A percentile compares a stretch with the other conserved stretches of the same genome.
Conservation (phyloP, 2,113 vertebrate genomes). For the Genyomyrus donnyi region DNA sequence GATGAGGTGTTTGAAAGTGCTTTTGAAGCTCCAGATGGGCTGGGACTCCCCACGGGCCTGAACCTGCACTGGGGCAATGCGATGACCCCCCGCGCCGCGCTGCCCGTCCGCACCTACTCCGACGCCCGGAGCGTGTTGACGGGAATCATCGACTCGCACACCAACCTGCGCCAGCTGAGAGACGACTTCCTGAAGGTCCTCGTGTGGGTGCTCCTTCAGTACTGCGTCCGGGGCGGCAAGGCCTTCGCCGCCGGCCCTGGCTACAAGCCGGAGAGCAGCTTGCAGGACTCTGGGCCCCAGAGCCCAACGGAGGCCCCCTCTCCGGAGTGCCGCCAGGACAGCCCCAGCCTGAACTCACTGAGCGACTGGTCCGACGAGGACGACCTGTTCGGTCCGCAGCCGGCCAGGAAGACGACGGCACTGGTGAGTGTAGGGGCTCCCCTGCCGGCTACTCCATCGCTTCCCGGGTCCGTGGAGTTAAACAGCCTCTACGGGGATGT, state of each 20-base stretch:
- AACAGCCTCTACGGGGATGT: constrained; percentile 59
- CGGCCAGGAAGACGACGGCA: constrained; percentile 58
- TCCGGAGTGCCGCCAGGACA: constrained; percentile 55
- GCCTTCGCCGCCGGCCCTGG: constrained; percentile 42
- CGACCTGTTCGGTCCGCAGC: constrained; percentile 77
- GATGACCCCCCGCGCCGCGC: constrained; percentile 76
- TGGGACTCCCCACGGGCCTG: constrained; percentile 60
- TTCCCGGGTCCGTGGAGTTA: constrained; percentile 85
- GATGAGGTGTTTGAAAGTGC: constrained; percentile 89
- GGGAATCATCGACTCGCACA: constrained; percentile 87
- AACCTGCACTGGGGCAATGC: constrained; percentile 85
- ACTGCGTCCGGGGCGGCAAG: constrained; percentile 58
- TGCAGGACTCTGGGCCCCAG: constrained; percentile 33
- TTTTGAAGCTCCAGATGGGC: constrained; percentile 70
- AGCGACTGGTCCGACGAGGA: constrained; percentile 86
- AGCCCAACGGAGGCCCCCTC: constrained; percentile 42
- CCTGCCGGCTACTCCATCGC: constrained; percentile 57
- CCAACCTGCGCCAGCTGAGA: constrained; percentile 83
- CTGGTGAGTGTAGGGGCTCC: constrained; percentile 55
- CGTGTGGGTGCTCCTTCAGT: constrained; percentile 80
- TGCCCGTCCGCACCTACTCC: constrained; percentile 81
- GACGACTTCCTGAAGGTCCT: constrained; percentile 86
- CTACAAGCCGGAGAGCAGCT: constrained; percentile 40
- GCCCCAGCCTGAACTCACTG: constrained; percentile 67
- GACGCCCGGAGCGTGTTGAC: constrained; percentile 85